Base-by-base conservation (phyloP, 1,140 invertebrate species). In the Ceratina japonica region DNA sequence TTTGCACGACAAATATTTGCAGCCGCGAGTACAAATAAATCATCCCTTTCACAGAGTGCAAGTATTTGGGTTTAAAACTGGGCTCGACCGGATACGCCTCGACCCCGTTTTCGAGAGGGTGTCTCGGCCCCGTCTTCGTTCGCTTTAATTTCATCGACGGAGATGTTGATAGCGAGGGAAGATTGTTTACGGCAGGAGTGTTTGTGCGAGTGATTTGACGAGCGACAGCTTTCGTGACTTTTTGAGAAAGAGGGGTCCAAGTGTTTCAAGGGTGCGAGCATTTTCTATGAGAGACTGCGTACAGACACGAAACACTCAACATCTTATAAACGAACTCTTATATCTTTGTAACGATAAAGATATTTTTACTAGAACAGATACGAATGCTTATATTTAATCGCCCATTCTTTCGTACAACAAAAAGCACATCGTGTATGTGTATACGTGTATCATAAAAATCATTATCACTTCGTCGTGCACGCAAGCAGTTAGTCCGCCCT, bases 1-100 rank as follows among this genome's bases (percentile, higher is more conserved):
- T 76, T 74, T 81, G 83, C 61, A 54, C 58, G 64, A 81, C 80
- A 89, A 91, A 91, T 90, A 88, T 91, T 91, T 91, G 86, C 59
- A 54, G 56, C 31, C 59, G 7, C 3, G 66, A 79, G 83, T 85
- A 64, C 84, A 88, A 90, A 90, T 91, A 90, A 89, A 89, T 87
- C 85, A 83, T 84, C 75, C 80, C 82, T 85, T 84, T 84, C 72
- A 24, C 64, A 56, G 65, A 4, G 37, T 59, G 37, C 51, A 56
- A 74, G 70, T 73, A 58, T 74, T 79, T 51, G 77, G 62, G 31
- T 66, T 79, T 65, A 31, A 79, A 73, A 79, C 77, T 74, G 70
- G 62, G 51, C 24, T 72, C 37, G 37, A 22, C 20, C 15, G 70
- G 44, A 31, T 13, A 44, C 37, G 37, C 5, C 37, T 44, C 15